Percentiles rank a stretch among this genome's conserved stretches.
Conservation (phyloP, 2,113 vertebrate species). For the Oophaga pumilio region DNA sequence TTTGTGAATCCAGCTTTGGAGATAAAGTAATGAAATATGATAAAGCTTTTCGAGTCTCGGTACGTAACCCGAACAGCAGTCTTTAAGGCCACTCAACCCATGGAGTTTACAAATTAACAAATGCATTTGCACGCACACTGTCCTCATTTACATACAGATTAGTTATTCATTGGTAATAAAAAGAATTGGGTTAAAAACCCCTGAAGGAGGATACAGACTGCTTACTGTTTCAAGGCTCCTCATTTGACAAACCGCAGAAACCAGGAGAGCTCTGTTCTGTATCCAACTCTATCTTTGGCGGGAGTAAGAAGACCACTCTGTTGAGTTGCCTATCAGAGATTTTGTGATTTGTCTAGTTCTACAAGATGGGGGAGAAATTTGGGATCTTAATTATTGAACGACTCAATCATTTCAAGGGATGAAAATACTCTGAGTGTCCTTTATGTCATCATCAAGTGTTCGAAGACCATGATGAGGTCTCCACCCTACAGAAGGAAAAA, state of each 20-base stretch:
- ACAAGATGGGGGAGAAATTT: not conserved
- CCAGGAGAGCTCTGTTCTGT: not conserved
- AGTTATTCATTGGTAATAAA: slow-evolving; percentile 55
- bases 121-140: slow-evolving; percentile 46
- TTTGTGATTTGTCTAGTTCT: not conserved
- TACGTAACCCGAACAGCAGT: slow-evolving; percentile 40
- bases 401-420: slow-evolving; percentile 42
- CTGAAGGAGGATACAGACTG: slow-evolving; percentile 38
- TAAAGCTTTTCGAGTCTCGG: not conserved
- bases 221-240: slow-evolving; percentile 30
- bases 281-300: not conserved
- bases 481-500: not conserved
- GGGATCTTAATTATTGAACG: slow-evolving; percentile 44
- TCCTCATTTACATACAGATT: slow-evolving; percentile 53
- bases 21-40: slow-evolving; percentile 28
- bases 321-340: not conserved
- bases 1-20: not conserved
- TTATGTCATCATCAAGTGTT: slow-evolving; percentile 44
- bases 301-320: not conserved
- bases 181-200: slow-evolving; percentile 50
- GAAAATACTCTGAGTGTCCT: slow-evolving; percentile 24
- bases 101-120: slow-evolving; percentile 48
- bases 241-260: not conserved
- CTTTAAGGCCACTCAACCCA: slow-evolving; percentile 32
- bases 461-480: not conserved